A percentile compares a stretch with the other conserved stretches of the same genome.
Conservation (phyloP, 1,140 invertebrate genomes). For the Xylocopa sonorina region DNA sequence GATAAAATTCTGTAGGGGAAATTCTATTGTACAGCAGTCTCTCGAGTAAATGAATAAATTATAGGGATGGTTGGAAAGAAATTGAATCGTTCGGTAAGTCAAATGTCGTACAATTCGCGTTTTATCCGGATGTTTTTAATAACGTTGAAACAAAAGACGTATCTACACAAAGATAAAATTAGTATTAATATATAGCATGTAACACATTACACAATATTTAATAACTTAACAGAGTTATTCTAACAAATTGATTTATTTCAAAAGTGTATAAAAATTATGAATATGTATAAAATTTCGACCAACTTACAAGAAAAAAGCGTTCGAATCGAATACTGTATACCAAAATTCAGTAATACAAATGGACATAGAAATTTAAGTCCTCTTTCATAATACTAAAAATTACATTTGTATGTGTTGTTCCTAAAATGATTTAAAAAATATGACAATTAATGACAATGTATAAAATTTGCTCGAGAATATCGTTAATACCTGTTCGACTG, state of each 20-base stretch:
- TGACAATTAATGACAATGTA: constrained; percentile 29
- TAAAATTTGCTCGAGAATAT: constrained; percentile 9
- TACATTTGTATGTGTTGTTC: constrained; percentile 7
- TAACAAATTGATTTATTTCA: constrained; percentile 73
- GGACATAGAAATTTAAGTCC: constrained; percentile 20
- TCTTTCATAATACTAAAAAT: background rate
- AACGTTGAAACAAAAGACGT: constrained; percentile 47
- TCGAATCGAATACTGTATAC: background rate
- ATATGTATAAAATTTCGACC: constrained; percentile 58
- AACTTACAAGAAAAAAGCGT: constrained; percentile 19
- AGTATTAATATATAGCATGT: background rate
- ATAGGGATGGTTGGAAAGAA: background rate
- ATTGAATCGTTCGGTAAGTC: constrained; percentile 15
- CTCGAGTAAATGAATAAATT: background rate
- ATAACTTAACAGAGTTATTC: constrained; percentile 34
- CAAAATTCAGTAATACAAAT: constrained; percentile 23
- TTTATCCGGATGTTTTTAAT: constrained; percentile 36
- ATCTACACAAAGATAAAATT: constrained; percentile 19
- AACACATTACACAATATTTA: background rate
- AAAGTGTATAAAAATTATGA: constrained; percentile 70
- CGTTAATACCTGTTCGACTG: constrained; percentile 11
- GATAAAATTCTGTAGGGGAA: background rate
- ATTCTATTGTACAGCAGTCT: background rate
- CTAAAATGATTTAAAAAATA: constrained; percentile 36
- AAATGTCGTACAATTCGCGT: constrained; percentile 3